Conservation (phyloP, 2,113 vertebrate genomes). For the Xyliphius kryptos region DNA sequence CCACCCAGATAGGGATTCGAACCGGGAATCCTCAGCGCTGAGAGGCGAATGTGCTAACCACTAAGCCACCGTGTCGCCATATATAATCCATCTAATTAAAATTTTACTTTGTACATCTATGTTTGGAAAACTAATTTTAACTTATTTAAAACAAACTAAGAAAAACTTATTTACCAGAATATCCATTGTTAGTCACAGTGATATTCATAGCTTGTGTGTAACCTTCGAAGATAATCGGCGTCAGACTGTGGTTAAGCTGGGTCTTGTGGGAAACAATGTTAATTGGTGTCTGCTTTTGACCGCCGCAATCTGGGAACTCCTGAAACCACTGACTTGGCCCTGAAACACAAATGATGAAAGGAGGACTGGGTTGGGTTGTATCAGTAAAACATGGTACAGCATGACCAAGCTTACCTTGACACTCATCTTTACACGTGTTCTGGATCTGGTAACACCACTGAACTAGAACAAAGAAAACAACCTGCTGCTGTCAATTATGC, state of each 20-base stretch:
- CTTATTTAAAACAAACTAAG: not conserved
- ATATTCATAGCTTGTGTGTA: constrained; percentile 58
- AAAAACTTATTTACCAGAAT: constrained; percentile 64
- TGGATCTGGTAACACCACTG: constrained; percentile 69
- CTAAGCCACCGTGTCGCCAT: too few relatives aligned
- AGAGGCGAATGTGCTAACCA: too few relatives aligned
- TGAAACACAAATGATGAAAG: constrained; percentile 39
- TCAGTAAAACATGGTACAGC: not conserved
- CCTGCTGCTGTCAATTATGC: too few relatives aligned
- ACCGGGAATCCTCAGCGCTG: too few relatives aligned
- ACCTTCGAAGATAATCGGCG: constrained; percentile 63
- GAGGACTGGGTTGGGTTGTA: not conserved
- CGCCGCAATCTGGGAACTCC: constrained; percentile 46
- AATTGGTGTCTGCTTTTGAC: constrained; percentile 74
- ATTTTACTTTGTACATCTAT: too few relatives aligned
- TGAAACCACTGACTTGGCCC: constrained; percentile 64
- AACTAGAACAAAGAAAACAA: constrained; percentile 48
- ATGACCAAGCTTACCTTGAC: constrained; percentile 53
- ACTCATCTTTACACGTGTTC: constrained; percentile 53
- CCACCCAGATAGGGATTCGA: too few relatives aligned
- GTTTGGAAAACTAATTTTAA: too few relatives aligned
- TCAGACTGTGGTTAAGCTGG: constrained; percentile 46
- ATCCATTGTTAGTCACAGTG: constrained; percentile 68
- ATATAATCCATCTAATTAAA: too few relatives aligned
- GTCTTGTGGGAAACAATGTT: constrained; percentile 70